Evolutionary conservation across 2,797 vertebrate species (phyloP).

Genomic region (Sibirionetta formosa): DNA sequence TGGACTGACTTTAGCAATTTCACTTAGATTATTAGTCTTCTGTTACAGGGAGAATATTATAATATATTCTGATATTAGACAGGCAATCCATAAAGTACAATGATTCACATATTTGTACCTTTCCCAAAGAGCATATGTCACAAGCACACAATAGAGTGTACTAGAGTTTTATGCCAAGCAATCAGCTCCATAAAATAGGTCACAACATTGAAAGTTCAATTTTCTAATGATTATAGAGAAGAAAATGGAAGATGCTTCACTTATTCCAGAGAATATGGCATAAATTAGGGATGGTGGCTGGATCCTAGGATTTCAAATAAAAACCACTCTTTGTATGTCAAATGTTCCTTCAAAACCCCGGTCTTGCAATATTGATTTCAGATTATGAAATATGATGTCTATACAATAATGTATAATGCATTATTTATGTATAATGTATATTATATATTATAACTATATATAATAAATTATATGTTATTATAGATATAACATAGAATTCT

Average conservation of each 20-base stretch:
- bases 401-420: not conserved
- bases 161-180: not conserved
- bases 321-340: not conserved
- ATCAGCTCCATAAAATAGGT: not conserved
- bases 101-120: conserved; percentile 4
- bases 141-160: not conserved
- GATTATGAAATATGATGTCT: not conserved
- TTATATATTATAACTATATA: too few species aligned
- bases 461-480: not conserved
- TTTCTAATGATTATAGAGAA: conserved; percentile 10
- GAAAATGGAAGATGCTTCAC: not conserved
- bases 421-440: too few species aligned
- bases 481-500: too few species aligned
- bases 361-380: not conserved
- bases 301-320: not conserved
- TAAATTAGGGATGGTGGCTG: not conserved
- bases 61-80: conserved; percentile 18
- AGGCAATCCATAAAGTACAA: not conserved
- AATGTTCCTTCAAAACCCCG: not conserved
- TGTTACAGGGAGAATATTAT: not conserved
- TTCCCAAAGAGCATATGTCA: not conserved
- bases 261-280: not conserved
- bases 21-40: not conserved
- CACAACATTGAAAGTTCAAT: not conserved
- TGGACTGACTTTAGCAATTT: not conserved